phyloP scores from a whole-genome alignment of 2,888 invertebrate genomes.

The Cybosia mesomella region DNA sequence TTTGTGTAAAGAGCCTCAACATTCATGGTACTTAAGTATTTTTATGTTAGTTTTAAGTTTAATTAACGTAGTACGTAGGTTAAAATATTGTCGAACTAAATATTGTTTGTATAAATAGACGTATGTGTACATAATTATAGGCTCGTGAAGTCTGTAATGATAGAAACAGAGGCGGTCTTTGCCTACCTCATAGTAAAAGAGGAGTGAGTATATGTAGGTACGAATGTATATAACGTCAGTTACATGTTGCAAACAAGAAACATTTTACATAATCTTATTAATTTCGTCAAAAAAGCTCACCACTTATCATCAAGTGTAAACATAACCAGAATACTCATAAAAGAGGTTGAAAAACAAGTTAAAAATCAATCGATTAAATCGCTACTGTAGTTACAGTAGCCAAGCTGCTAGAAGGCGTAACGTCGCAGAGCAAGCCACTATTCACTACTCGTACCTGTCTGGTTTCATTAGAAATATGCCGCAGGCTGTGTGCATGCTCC shows the following conservation, averaged over 20 bases:
- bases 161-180: too few species aligned
- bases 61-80: background rate
- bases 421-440: slow-evolving; percentile 56
- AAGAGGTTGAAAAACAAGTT: slow-evolving; percentile 43
- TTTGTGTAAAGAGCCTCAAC: background rate
- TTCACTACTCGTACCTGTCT: slow-evolving; percentile 65
- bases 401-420: slow-evolving; percentile 54
- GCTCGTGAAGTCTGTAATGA: too few species aligned
- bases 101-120: too few species aligned
- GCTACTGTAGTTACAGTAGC: slow-evolving; percentile 51
- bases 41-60: too few species aligned
- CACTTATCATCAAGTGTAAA: background rate
- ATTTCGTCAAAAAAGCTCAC: background rate
- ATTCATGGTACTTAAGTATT: background rate
- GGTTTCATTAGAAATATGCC: slow-evolving; percentile 73
- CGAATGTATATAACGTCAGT: too few species aligned
- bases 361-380: slow-evolving; percentile 42
- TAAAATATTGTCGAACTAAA: too few species aligned
- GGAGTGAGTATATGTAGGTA: too few species aligned
- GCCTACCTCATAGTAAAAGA: too few species aligned
- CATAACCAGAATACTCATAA: slow-evolving; percentile 4
- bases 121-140: too few species aligned
- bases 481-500: slow-evolving; percentile 62
- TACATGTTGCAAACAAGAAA: too few species aligned
- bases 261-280: background rate